Evolutionary conservation across 2,888 invertebrate species (phyloP).

Genomic region (Phlogophora meticulosa): DNA sequence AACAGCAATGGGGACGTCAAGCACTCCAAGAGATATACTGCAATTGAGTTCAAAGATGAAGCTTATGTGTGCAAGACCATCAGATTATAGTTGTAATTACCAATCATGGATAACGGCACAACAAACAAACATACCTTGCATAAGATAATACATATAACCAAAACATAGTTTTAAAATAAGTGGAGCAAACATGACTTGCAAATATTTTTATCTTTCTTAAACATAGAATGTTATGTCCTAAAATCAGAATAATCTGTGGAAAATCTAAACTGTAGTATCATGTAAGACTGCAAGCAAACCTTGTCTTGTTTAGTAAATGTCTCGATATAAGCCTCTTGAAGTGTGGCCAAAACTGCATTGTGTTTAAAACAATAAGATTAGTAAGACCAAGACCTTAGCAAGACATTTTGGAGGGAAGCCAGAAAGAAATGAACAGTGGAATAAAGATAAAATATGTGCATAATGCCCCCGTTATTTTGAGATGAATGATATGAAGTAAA

Average conservation of each 20-base stretch:
- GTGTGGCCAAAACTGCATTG: conserved; percentile 40
- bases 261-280: conserved; percentile 13
- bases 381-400: conserved; percentile 32
- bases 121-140: no score
- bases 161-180: background rate
- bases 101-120: no score
- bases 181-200: conserved; percentile 15
- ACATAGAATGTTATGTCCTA: background rate
- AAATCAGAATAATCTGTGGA: conserved; percentile 1
- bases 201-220: conserved; percentile 10
- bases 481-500: conserved; percentile 5
- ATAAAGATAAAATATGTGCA: conserved; percentile 29
- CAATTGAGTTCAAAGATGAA: no score
- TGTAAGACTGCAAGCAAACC: background rate
- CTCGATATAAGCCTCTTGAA: conserved; percentile 24
- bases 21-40: no score
- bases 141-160: no score
- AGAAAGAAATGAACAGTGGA: conserved; percentile 18
- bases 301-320: background rate
- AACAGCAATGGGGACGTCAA: no score
- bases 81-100: no score
- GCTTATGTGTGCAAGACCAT: no score
- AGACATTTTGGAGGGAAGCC: conserved; percentile 48
- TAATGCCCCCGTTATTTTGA: conserved; percentile 28
- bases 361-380: conserved; percentile 44